Evolutionary conservation across 1,140 invertebrate genomes (phyloP).

Genomic region (Steinernema khuongi): DNA sequence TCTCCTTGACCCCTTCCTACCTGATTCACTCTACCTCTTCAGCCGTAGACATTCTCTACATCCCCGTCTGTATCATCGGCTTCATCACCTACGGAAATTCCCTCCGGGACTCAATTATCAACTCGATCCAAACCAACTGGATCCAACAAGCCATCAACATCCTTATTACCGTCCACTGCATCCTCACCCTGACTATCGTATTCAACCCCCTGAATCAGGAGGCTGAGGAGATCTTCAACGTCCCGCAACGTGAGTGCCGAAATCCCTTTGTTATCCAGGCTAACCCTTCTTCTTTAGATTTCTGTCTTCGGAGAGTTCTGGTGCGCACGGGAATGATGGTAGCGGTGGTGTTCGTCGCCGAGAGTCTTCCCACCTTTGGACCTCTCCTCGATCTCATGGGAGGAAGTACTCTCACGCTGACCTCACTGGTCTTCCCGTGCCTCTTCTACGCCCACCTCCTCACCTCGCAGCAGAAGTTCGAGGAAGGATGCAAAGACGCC

Average conservation of each 20-base stretch:
- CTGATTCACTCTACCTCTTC: constrained; percentile 25
- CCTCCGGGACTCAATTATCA: constrained; percentile 54
- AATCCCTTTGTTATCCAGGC: neutral
- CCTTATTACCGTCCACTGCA: constrained; percentile 54
- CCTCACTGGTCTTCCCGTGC: constrained; percentile 59
- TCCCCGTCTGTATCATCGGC: constrained; percentile 50
- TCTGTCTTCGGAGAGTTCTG: constrained; percentile 71
- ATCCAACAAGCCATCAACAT: constrained; percentile 56
- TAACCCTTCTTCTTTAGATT: constrained; percentile 65
- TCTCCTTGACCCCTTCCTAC: neutral
- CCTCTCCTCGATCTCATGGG: constrained; percentile 80
- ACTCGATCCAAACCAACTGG: constrained; percentile 47
- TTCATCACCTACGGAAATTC: constrained; percentile 55
- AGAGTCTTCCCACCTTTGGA: constrained; percentile 78
- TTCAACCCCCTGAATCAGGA: constrained; percentile 57
- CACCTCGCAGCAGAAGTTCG: constrained; percentile 31
- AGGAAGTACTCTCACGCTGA: constrained; percentile 72
- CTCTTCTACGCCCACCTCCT: constrained; percentile 52
- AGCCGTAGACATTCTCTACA: constrained; percentile 53
- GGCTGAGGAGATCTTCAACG: constrained; percentile 51
- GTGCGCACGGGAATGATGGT: constrained; percentile 71
- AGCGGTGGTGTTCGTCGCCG: constrained; percentile 71
- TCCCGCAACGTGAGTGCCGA: constrained; percentile 48
- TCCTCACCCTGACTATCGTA: constrained; percentile 55
- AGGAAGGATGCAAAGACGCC: constrained; percentile 18